Evolutionary conservation across 2,888 invertebrate genomes (phyloP).

Genomic region (Hybos culiciformis): DNA sequence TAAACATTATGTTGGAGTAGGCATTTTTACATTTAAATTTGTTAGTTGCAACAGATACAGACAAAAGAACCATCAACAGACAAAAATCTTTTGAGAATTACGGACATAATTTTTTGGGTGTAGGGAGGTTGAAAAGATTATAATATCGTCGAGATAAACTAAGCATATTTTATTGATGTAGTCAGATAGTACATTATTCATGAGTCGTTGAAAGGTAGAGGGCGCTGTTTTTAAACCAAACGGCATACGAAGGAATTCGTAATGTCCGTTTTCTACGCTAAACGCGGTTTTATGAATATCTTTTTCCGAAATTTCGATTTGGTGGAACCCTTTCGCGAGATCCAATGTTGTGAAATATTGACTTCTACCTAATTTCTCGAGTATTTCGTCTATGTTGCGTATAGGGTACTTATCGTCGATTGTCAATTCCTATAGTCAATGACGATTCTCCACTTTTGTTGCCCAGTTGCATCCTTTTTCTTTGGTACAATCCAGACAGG

Average conservation of each 20-base stretch:
- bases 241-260: too few species aligned
- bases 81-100: too few species aligned
- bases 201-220: conserved; percentile 27
- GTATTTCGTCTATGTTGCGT: conserved; percentile 6
- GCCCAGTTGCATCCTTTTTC: conserved; percentile 3
- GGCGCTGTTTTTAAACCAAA: conserved; percentile 32
- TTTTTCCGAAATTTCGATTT: conserved; percentile 7
- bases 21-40: too few species aligned
- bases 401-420: conserved; percentile 3
- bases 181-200: conserved; percentile 13
- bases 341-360: conserved; percentile 4
- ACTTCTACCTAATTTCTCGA: conserved; percentile 4
- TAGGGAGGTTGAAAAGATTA: conserved; percentile 14
- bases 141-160: conserved; percentile 18
- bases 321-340: conserved; percentile 4
- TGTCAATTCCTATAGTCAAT: conserved; percentile 5
- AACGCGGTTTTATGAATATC: conserved; percentile 15
- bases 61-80: too few species aligned
- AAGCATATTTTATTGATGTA: conserved; percentile 15
- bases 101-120: too few species aligned
- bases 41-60: too few species aligned
- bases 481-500: conserved; percentile 2
- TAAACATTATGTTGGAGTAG: too few species aligned
- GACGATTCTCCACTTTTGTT: conserved; percentile 4
- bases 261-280: conserved; percentile 10